Percentiles rank a stretch among this genome's conserved stretches.
Evolutionary conservation across 2,888 invertebrate species (phyloP).

Genomic region (Ophioninae sp.): DNA sequence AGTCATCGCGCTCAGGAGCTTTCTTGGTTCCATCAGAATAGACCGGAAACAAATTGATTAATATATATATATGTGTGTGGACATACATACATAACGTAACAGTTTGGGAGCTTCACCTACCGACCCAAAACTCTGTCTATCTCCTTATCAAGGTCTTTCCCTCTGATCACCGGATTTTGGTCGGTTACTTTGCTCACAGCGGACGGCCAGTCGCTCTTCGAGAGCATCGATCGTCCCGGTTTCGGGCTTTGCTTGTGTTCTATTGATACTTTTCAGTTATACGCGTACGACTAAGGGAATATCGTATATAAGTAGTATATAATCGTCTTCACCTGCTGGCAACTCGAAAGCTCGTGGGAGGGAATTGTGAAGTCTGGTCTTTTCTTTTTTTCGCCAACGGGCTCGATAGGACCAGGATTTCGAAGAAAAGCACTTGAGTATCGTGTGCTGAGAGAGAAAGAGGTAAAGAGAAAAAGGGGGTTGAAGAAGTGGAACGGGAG

Average conservation of each 20-base stretch:
- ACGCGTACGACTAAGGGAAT: constrained; percentile 39
- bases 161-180: constrained; percentile 18
- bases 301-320: constrained; percentile 46
- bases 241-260: constrained; percentile 39
- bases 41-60: constrained; percentile 62
- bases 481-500: neutral
- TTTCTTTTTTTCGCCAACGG: constrained; percentile 49
- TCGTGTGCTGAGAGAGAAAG: constrained; percentile 1
- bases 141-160: constrained; percentile 1
- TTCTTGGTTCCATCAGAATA: constrained; percentile 50
- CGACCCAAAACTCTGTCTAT: constrained; percentile 21
- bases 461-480: neutral
- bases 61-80: constrained; percentile 11
- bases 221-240: constrained; percentile 53
- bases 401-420: constrained; percentile 33
- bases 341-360: constrained; percentile 50
- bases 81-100: constrained; percentile 46
- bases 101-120: constrained; percentile 27
- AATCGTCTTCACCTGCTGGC: constrained; percentile 62
- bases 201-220: constrained; percentile 42
- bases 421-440: constrained; percentile 15
- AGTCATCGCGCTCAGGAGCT: constrained; percentile 29
- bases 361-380: constrained; percentile 29
- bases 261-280: constrained; percentile 55
- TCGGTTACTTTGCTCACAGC: constrained; percentile 43